Base-by-base conservation (phyloP, 2,797 vertebrate genomes). In the Neopelma chrysocephalum region DNA sequence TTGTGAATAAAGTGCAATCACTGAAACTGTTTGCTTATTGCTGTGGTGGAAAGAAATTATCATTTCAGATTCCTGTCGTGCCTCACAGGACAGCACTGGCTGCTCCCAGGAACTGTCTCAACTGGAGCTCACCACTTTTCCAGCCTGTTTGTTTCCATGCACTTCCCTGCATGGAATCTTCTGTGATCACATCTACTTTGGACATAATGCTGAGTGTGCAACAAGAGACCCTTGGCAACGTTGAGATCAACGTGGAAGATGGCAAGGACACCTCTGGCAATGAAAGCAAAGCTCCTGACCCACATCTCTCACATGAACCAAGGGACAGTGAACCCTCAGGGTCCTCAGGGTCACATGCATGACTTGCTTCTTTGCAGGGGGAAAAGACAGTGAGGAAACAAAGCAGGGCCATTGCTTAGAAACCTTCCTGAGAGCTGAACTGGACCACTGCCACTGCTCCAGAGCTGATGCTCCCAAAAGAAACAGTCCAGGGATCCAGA, bases 11-110 rank as follows among this genome's bases (percentile, higher is more conserved):
- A 94, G 50, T 61, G 47, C 60, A 85, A n/a, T 68, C 64, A 82
- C 78, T 64, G 51, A 94, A 96, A 45, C 40, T 58, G 27, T 95
- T 89, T 91, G 68, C 86, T 94, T 89, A 77, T 60, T 84, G 53
- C 61, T 93, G 47, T 51, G 15, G 43, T 62, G 75, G 50, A 53
- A 76, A 57, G 50, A 85, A 88, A 95, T 80, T 34, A 80, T 27
- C 13, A 60, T 89, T 94, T 77, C n/a, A 62, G 83, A 32, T 66
- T 80, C 57, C 23, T 62, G 38, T 23, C 4, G 22, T 22, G 47
- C 68, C 88, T 43, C 69, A 84, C 54, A 70, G 60, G 80, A 64
- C 57, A 57, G 75, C 38, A 27, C 34, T 53, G 68, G 27, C 68
- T 71, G 72, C 56, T 83, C 64, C 29, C 20, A 27, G 5, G 62